Percentiles rank a stretch among this genome's conserved stretches.
Conservation (phyloP, 2,113 vertebrate species). For the Balaenoptera acutorostrata region DNA sequence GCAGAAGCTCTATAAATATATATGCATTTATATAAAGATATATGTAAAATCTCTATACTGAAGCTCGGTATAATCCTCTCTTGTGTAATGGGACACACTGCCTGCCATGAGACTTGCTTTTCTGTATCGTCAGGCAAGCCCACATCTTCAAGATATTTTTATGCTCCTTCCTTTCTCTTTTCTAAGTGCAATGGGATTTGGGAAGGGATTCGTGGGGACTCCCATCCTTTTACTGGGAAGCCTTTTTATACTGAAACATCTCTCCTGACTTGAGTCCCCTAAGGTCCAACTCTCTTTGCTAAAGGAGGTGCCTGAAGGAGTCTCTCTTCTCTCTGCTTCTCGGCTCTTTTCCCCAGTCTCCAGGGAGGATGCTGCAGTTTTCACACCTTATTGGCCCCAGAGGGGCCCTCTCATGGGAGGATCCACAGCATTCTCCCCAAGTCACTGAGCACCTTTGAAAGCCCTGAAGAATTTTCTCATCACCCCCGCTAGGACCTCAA, state of each 20-base stretch:
- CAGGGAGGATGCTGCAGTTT: neutral
- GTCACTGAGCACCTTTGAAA: constrained; percentile 4
- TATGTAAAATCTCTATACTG: constrained; percentile 79
- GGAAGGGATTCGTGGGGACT: neutral
- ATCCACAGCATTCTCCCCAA: neutral
- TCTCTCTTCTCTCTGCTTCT: constrained; percentile 14
- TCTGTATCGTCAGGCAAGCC: constrained; percentile 61
- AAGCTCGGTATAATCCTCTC: constrained; percentile 79
- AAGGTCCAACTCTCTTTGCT: constrained; percentile 11
- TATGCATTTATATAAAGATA: constrained; percentile 85
- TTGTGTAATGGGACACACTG: constrained; percentile 66
- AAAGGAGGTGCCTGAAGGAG: constrained; percentile 31
- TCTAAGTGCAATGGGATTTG: constrained; percentile 50
- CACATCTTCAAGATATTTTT: constrained; percentile 58
- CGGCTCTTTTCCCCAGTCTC: neutral
- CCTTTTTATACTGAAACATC: constrained; percentile 67
- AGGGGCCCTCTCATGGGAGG: neutral
- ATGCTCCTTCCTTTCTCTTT: constrained; percentile 61
- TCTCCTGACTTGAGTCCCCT: constrained; percentile 37
- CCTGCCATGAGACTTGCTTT: constrained; percentile 59
- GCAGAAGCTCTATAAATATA: constrained; percentile 81
- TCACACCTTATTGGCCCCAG: constrained; percentile 41
- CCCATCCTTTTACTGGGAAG: constrained; percentile 28
- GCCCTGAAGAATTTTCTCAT: neutral
- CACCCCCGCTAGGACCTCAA: neutral